phyloP scores from a whole-genome alignment of 2,113 vertebrate species.

The Bos taurus region DNA sequence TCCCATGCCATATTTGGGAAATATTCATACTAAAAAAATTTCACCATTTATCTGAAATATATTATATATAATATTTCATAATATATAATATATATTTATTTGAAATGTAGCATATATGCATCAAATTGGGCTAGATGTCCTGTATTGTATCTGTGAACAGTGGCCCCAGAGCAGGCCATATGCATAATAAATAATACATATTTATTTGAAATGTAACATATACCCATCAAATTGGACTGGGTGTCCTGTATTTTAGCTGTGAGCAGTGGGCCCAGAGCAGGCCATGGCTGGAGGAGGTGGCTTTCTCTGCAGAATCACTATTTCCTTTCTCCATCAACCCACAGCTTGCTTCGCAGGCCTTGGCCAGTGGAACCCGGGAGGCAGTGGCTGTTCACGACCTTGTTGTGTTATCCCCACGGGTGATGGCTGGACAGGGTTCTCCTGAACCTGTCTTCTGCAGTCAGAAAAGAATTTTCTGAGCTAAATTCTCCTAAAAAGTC shows the following conservation, averaged over 20 bases:
- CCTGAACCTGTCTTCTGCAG: background rate
- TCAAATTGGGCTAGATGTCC: background rate
- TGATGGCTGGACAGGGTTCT: background rate
- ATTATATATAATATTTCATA: background rate
- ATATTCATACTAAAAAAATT: background rate
- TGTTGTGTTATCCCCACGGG: fast-evolving
- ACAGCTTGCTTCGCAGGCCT: background rate
- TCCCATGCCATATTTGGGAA: background rate
- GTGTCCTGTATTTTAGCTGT: background rate
- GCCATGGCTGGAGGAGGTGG: background rate
- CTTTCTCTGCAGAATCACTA: background rate
- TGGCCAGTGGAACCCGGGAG: fast-evolving
- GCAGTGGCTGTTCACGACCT: background rate
- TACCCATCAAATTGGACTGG: background rate
- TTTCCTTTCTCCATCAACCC: background rate
- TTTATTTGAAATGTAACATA: background rate
- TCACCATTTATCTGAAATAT: background rate
- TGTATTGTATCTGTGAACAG: background rate
- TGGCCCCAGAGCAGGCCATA: background rate
- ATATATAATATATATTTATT: background rate
- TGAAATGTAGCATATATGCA: background rate
- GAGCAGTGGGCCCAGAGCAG: background rate
- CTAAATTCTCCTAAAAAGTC: background rate
- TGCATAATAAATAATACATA: background rate
- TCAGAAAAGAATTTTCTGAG: background rate